Evolutionary conservation across 2,888 invertebrate species (phyloP), one percentile per base, ranked within the genome.

Genomic region (Eupeodes luniger): DNA sequence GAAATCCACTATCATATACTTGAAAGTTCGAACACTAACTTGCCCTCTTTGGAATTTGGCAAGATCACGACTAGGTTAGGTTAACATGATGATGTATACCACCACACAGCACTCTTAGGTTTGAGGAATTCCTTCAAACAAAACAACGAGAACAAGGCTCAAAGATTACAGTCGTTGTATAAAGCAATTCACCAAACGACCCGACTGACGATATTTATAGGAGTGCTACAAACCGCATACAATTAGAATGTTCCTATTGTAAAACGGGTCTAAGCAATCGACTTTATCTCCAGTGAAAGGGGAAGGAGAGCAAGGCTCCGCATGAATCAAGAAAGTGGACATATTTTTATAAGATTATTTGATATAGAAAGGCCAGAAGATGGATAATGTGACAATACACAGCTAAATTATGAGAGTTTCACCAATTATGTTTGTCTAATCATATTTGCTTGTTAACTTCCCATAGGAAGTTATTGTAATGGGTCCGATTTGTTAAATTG

Each of bases 31-130:
- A 44, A 70, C 19, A 64, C n/a, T 70, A 80, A 80, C 51, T 64
- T 80, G 77, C 72, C 70, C 78, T 69, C 78, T 44, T 34, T 53
- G 85, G 74, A 81, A 81, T 88, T 64, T 78, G 47, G 53, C 70
- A 74, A 88, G 88, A 88, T 85, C 85, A 85, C 85, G 88, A 88
- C 62, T 69, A 19, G 19, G 47, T n/a, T n/a, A 19, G 14, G 57
- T 34, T 72, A 59, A 75, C 69, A 86, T 62, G 75, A 78, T 72
- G 72, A 49, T 27, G 27, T 66, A 27, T 27, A 27, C 27, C 27
- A 47, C 67, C 36, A 55, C 19, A 70, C 16, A 59, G 51, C 12
- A 47, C 40, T 6, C 14, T 44, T 12, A 61, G 14, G 67, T 72
- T 57, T 72, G 59, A 72, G 74, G 53, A 86, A 75, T 79, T 69